Evolutionary conservation across 2,113 vertebrate species (phyloP), one percentile per base, ranked within the genome.

Genomic region (Marmota monax): DNA sequence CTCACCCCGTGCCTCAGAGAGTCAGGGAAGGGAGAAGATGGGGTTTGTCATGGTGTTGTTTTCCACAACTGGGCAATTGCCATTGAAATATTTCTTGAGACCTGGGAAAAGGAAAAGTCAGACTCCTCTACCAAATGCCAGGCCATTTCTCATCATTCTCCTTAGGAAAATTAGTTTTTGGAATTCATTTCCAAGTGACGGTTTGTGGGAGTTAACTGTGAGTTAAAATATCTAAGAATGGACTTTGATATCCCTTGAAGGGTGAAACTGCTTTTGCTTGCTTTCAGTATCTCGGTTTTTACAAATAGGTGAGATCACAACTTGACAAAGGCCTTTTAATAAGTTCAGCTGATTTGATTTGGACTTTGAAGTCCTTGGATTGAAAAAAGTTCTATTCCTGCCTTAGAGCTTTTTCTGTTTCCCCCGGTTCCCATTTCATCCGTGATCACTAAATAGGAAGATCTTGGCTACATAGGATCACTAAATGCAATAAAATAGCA

Each of bases 221-320:
- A 82, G 5, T 93, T 79, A 65, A 90, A 78, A 72, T 74, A 51
- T 79, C 16, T 3, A 61, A 70, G 48, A 61, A 32, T 76, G n/a
- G 88, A 79, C 93, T 80, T 72, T 18, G 78, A 16, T 72, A 13
- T 53, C 34, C 9, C 32, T 65, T 25, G 27, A 3, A 48, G 69
- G 27, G 32, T 5, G 16, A 77, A 74, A 34, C 14, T 4, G 27
- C n/a, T 37, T 61, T 67, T 69, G 76, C 17, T 88, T 94, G 53
- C 78, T 89, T 91, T 77, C 4, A 25, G 4, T 27, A 48, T 93
- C 74, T 82, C 85, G 34, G n/a, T n/a, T 92, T 88, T 83, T 69
- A 48, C 13, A 17, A 58, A 42, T 42, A 48, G 17, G 7, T 85
- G 86, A 78, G 48, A 48, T 82, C 88, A 48, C 37, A n/a, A 2